These are phyloP conservation scores for Eutrigla gurnardus DNA, from an alignment of 2,797 vertebrate species.

Conservation along the genomic window DNA sequence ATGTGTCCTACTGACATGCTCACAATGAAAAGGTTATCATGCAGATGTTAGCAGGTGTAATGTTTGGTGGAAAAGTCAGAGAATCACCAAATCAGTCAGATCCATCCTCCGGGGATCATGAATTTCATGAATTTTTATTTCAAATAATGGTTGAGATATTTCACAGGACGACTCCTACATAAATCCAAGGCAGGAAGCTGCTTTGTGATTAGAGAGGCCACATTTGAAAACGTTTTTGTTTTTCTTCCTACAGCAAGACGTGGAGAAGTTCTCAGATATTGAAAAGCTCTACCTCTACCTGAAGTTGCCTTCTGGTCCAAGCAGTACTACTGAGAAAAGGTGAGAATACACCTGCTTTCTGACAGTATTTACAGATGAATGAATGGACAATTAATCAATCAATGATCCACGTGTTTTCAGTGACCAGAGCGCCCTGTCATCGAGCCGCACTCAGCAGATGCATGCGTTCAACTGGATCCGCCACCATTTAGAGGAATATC, in stretches of 20 bases:
- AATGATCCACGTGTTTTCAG: conserved; percentile 72
- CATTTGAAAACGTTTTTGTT: conserved; percentile 15
- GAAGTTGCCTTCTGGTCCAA: conserved; percentile 98
- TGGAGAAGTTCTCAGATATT: conserved; percentile 99
- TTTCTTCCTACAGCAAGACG: conserved; percentile 91
- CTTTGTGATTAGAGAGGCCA: not conserved
- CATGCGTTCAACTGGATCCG: conserved; percentile 98
- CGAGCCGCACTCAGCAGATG: conserved; percentile 96
- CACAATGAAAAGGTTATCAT: too few relatives aligned
- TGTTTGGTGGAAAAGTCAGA: not conserved
- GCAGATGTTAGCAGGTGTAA: not conserved
- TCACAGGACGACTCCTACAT: not conserved
- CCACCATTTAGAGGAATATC: conserved; percentile 96
- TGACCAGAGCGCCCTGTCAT: conserved; percentile 93
- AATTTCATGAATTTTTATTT: not conserved
- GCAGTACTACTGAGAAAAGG: conserved; percentile 93
- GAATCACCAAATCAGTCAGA: not conserved
- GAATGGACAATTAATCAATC: not conserved
- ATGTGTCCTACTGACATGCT: not conserved
- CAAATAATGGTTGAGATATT: not conserved
- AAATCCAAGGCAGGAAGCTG: not conserved
- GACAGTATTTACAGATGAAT: not conserved
- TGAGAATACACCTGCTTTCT: conserved; percentile 61
- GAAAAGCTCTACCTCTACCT: conserved; percentile 99
- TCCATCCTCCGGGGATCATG: not conserved